phyloP scores from a whole-genome alignment of 2,888 invertebrate genomes.

The Anodontia alba region DNA sequence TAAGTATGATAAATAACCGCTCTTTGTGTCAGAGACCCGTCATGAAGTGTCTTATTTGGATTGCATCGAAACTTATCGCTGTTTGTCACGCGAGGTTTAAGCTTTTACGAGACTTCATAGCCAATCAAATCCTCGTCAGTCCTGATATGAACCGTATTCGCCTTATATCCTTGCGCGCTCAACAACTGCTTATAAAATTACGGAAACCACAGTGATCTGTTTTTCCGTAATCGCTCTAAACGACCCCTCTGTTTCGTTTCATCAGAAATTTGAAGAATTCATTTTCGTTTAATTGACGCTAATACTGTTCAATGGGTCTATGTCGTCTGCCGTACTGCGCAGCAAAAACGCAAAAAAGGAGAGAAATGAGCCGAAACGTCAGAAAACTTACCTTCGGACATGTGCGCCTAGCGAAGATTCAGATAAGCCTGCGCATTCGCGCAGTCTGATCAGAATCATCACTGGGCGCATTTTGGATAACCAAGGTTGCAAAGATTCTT shows the following conservation, averaged over 20 bases:
- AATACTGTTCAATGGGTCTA: conserved; percentile 9
- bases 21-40: conserved; percentile 16
- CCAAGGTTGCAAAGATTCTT: too few species aligned
- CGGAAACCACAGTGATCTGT: neutral
- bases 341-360: too few species aligned
- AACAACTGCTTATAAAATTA: neutral
- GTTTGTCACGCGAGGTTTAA: conserved; percentile 11
- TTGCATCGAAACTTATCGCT: conserved; percentile 9
- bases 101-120: conserved; percentile 8
- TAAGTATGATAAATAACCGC: conserved; percentile 34
- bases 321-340: neutral
- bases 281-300: conserved; percentile 14
- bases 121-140: conserved; percentile 11
- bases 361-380: too few species aligned
- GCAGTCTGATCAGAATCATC: too few species aligned
- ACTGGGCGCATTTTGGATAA: too few species aligned
- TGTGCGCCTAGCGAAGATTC: too few species aligned
- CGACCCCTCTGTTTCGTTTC: neutral
- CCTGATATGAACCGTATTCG: conserved; percentile 1
- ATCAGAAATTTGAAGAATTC: conserved; percentile 9
- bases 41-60: conserved; percentile 19
- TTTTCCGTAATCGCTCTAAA: conserved; percentile 12
- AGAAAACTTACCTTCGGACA: too few species aligned
- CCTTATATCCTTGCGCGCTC: neutral
- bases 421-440: too few species aligned